Evolutionary conservation across 2,113 vertebrate species (phyloP).

Genomic region (Lagopus muta): DNA sequence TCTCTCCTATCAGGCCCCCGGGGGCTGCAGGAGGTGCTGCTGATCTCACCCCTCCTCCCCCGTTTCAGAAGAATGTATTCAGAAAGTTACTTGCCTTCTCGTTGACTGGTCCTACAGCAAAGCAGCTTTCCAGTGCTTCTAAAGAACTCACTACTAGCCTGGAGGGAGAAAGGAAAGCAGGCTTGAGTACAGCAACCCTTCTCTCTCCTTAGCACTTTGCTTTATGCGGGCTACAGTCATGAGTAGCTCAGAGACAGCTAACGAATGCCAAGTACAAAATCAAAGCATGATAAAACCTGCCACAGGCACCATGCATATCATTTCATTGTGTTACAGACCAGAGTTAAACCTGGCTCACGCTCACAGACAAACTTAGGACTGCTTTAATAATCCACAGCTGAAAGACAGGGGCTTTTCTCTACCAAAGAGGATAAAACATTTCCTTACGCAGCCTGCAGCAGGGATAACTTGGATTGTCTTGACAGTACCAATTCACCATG

Average conservation of each 20-base stretch:
- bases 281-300: conserved; percentile 80
- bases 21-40: conserved; percentile 62
- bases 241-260: conserved; percentile 75
- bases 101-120: conserved; percentile 91
- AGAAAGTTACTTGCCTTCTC: conserved; percentile 91
- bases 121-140: conserved; percentile 98
- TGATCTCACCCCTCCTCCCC: conserved; percentile 51
- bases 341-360: conserved; percentile 78
- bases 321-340: conserved; percentile 75
- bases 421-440: conserved; percentile 78
- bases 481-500: conserved; percentile 72
- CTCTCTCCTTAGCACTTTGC: conserved; percentile 65
- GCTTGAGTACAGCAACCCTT: conserved; percentile 73
- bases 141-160: conserved; percentile 98
- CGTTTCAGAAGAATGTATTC: conserved; percentile 61
- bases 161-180: conserved; percentile 77
- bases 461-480: conserved; percentile 79
- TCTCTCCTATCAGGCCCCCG: conserved; percentile 36
- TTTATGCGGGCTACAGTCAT: conserved; percentile 57
- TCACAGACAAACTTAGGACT: conserved; percentile 80
- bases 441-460: conserved; percentile 79
- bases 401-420: conserved; percentile 78
- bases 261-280: conserved; percentile 78
- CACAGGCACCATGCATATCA: conserved; percentile 77
- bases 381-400: conserved; percentile 76